Evolutionary conservation across 2,113 vertebrate genomes (phyloP), one percentile per base, ranked within the genome.

Genomic region (Aspidoscelis tigris): DNA sequence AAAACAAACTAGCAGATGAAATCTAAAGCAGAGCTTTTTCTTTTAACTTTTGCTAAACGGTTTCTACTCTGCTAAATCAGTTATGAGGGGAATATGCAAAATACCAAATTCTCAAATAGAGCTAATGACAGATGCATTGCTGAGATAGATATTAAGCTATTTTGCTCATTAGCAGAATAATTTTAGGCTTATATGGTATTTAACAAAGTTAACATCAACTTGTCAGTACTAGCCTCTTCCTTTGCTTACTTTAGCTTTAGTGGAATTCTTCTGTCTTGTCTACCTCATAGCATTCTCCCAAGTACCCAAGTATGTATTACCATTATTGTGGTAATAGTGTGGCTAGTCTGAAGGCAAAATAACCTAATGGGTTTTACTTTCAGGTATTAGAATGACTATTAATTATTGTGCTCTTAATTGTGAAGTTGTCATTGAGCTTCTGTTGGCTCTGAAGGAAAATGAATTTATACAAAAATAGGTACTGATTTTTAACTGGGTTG

Each of bases 291-390:
- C 41, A 85, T 68, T 2, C 1, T 33, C n/a, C 16, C 21, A 53
- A 22, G 14, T 2, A 84, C 55, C 7, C 81, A 33, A 50, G 77
- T 84, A 5, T 78, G 65, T 77, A 26, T 77, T 75, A 24, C 24
- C 24, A 47, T 6, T 65, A 65, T 58, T 84, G 7, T 72, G 68
- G 33, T 82, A n/a, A 89, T 24, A 55, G 55, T 21, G 2, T 84
- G 44, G 66, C 39, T 43, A 81, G 0, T 84, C 50, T 43, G 1
- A 4, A 84, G 82, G 77, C 43, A 85, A 12, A 22, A 24, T 74
- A 71, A 88, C 8, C 74, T 88, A 88, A 43, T 5, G 53, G 4
- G 76, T 70, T 74, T 88, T 61, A 44, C 33, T 26, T 88, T 91
- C 4, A n/a, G 21, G 44, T 71, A 65, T 26, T 39, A 41, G 68